A percentile compares a stretch with the other conserved stretches of the same genome.
Conservation (phyloP, 2,888 invertebrate species). For the Atethmia centrago region DNA sequence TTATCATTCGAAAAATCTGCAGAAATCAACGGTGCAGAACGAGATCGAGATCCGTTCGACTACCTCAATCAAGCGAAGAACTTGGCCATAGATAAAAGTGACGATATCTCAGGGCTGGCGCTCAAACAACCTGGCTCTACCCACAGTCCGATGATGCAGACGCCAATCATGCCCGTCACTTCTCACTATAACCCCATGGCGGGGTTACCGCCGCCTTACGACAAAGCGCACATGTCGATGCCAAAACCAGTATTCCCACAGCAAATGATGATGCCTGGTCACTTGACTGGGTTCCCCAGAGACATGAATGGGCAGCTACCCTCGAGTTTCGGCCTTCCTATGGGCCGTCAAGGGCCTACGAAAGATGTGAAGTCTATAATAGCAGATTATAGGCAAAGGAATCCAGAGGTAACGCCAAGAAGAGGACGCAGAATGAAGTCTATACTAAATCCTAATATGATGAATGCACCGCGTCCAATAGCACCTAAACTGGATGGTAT, state of each 20-base stretch:
- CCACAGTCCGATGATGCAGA: constrained; percentile 81
- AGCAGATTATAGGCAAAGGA: constrained; percentile 94
- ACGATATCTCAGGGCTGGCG: constrained; percentile 86
- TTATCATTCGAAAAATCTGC: constrained; percentile 86
- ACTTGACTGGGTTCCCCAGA: constrained; percentile 83
- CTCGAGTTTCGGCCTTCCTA: constrained; percentile 86
- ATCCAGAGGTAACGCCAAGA: constrained; percentile 93
- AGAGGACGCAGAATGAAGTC: constrained; percentile 92
- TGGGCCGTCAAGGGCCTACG: constrained; percentile 94
- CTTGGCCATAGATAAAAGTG: constrained; percentile 87
- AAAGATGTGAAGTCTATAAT: constrained; percentile 95
- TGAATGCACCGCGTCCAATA: constrained; percentile 84
- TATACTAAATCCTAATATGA: constrained; percentile 86
- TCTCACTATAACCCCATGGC: constrained; percentile 85
- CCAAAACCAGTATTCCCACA: constrained; percentile 86
- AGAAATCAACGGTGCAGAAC: constrained; percentile 82
- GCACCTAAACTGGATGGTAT: constrained; percentile 84
- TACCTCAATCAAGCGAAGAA: constrained; percentile 86
- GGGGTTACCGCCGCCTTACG: constrained; percentile 86
- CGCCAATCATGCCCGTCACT: constrained; percentile 82
- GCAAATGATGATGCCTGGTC: constrained; percentile 84
- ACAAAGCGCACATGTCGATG: constrained; percentile 86
- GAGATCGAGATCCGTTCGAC: constrained; percentile 82
- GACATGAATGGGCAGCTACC: constrained; percentile 91
- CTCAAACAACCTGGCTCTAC: constrained; percentile 82